Evolutionary conservation across 2,888 invertebrate species (phyloP).

Genomic region (Meganola albula): DNA sequence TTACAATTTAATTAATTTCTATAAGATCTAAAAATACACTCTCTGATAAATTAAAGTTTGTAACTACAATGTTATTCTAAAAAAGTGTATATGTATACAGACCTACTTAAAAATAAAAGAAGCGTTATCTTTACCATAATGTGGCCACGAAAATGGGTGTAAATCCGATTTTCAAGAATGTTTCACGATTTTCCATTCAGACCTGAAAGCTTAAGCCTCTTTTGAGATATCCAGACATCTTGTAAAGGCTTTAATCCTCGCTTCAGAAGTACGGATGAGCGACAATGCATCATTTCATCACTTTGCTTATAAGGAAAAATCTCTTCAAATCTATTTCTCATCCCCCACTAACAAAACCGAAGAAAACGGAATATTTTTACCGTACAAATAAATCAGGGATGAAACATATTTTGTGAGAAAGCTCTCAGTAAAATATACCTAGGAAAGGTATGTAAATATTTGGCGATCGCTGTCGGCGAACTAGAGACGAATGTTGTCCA

Average conservation of each 20-base stretch:
- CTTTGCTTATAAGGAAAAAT: slow-evolving; percentile 24
- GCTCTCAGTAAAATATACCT: slow-evolving; percentile 24
- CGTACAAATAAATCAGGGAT: slow-evolving; percentile 18
- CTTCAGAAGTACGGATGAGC: slow-evolving; percentile 37
- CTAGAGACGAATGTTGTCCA: slow-evolving; percentile 54
- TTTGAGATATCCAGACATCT: slow-evolving; percentile 51
- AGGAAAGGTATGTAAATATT: slow-evolving; percentile 51
- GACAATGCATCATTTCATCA: slow-evolving; percentile 45
- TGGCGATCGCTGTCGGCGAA: slow-evolving; percentile 45
- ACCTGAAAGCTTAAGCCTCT: slow-evolving; percentile 51
- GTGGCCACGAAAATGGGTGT: slow-evolving; percentile 32
- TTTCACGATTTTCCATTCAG: slow-evolving; percentile 50
- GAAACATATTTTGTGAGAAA: slow-evolving; percentile 28
- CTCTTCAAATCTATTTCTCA: slow-evolving; percentile 20
- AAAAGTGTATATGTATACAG: too few species aligned
- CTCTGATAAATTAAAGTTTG: too few species aligned
- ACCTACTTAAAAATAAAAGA: too few species aligned
- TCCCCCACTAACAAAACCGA: slow-evolving; percentile 3
- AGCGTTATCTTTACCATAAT: slow-evolving; percentile 24
- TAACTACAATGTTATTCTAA: too few species aligned
- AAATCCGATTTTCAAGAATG: slow-evolving; percentile 44
- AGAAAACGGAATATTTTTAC: slow-evolving; percentile 18
- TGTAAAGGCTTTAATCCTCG: slow-evolving; percentile 50
- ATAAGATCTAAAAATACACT: too few species aligned
- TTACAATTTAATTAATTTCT: too few species aligned